phyloP scores from a whole-genome alignment of 1,140 invertebrate species.

The Drosophila lowei region DNA sequence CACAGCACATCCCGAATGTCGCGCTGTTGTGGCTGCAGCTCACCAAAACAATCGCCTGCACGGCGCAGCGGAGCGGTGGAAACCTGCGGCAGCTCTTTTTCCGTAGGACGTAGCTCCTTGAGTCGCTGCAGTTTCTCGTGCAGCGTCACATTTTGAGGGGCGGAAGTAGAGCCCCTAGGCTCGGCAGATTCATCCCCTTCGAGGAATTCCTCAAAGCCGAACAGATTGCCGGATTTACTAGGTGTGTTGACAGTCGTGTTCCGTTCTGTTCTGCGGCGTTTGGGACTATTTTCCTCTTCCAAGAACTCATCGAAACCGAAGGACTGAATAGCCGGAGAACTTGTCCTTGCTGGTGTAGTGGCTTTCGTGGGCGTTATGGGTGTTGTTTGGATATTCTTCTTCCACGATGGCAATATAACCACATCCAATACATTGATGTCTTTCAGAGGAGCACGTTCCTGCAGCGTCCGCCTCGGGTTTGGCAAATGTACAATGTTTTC shows the following conservation, averaged over 20 bases:
- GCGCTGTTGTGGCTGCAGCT: conserved; percentile 31
- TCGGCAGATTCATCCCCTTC: conserved; percentile 12
- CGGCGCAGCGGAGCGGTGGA: conserved; percentile 12
- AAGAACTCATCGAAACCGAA: conserved; percentile 45
- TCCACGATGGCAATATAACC: conserved; percentile 63
- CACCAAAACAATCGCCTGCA: conserved; percentile 27
- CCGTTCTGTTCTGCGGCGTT: neutral
- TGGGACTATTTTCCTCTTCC: conserved; percentile 2
- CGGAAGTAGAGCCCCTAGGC: too few relatives aligned
- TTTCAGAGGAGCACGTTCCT: conserved; percentile 63
- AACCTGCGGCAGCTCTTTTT: conserved; percentile 33
- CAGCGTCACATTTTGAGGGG: conserved; percentile 29
- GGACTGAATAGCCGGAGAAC: conserved; percentile 8
- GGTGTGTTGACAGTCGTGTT: neutral
- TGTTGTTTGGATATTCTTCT: conserved; percentile 47
- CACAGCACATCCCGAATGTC: conserved; percentile 67
- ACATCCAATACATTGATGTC: conserved; percentile 76
- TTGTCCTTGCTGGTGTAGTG: too few relatives aligned
- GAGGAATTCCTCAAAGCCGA: conserved; percentile 65
- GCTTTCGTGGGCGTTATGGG: conserved; percentile 14
- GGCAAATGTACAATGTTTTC: conserved; percentile 66
- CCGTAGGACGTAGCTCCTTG: conserved; percentile 44
- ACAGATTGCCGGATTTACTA: conserved; percentile 32
- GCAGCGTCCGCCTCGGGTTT: conserved; percentile 59
- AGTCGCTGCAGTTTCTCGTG: conserved; percentile 58